phyloP scores from a whole-genome alignment of 2,797 vertebrate species.

The Onychomys torridus region DNA sequence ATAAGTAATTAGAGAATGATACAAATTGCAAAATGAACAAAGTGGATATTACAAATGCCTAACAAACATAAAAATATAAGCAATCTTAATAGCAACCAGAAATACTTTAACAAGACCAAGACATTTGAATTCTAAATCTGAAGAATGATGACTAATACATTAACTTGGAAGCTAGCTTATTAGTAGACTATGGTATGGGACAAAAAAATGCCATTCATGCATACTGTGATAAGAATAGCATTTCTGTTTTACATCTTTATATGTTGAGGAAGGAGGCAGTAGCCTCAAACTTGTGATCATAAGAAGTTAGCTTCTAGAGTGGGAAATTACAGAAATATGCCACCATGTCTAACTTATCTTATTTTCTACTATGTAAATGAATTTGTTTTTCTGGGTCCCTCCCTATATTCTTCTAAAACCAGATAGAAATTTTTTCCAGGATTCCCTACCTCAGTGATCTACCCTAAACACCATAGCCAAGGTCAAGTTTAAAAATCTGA shows the following conservation, averaged over 20 bases:
- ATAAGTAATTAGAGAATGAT: conserved; percentile 18
- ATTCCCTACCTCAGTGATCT: not conserved
- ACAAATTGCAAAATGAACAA: conserved; percentile 13
- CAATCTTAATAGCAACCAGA: conserved; percentile 30
- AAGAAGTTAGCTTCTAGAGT: not conserved
- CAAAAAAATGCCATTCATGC: conserved; percentile 8
- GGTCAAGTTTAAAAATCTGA: conserved; percentile 24
- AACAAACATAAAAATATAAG: conserved; percentile 22
- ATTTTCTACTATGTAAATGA: not conserved
- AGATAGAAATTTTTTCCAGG: not conserved
- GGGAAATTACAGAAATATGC: not conserved
- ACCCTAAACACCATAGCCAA: not conserved
- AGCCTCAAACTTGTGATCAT: not conserved
- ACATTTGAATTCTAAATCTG: conserved; percentile 1
- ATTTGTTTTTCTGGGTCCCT: conserved; percentile 25
- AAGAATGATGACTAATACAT: not conserved
- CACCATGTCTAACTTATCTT: not conserved
- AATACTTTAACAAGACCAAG: conserved; percentile 18
- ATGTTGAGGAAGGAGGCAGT: not conserved
- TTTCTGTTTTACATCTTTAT: conserved; percentile 10
- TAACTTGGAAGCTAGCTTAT: conserved; percentile 1
- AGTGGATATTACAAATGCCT: not conserved
- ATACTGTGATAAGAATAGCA: not conserved
- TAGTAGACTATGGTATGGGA: not conserved
- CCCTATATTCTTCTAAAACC: conserved; percentile 24